Base-by-base conservation (phyloP, 1,140 invertebrate species). In the Drosophila funebris region DNA sequence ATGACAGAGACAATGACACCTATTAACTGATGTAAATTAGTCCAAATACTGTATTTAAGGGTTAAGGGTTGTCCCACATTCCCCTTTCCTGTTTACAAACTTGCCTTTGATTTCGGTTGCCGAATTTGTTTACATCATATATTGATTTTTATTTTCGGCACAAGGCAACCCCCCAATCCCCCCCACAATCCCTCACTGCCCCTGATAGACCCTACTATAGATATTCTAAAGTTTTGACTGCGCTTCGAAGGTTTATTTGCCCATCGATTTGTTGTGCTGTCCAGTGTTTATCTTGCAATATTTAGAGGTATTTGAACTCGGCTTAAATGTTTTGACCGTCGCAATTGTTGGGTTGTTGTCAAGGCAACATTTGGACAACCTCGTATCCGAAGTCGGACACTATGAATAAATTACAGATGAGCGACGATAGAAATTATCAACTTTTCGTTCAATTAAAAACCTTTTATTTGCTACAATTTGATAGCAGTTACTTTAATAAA, bases 281-380 rank as follows among this genome's bases (percentile, higher is more conserved):
- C 44, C 14, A 11, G 8, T 39, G 11, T 57, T 22, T 37, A n/a
- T 22, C 22, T 48, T 22, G 37, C 18, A 29, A 53, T 22, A 64
- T 37, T 50, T 6, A 2, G 5, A 61, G 66, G 68, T 56, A 63
- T 50, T 64, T 71, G 52, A 64, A 64, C 68, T 56, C 24, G 31
- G 41, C 1, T 5, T 20, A 64, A 64, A 56, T 70, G 61, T 71
- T 64, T 57, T 48, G 68, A 41, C 60, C 68, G 61, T 50, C 27
- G 27, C 22, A 4, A 4, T 5, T 13, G 13, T 14, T 16, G 29
- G 5, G 22, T 27, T 27, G 68, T 68, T 50, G 43, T 50, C 29
- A 46, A 22, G 58, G 60, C 48, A 70, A 70, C 68, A 14, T n/a
- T n/a, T n/a, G 33, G 58, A n/a, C 13, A 37, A 54, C n/a, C n/a